These are phyloP conservation scores for Bubo blakistoni DNA, from an alignment of 2,113 vertebrate species.

Conservation along the genomic window DNA sequence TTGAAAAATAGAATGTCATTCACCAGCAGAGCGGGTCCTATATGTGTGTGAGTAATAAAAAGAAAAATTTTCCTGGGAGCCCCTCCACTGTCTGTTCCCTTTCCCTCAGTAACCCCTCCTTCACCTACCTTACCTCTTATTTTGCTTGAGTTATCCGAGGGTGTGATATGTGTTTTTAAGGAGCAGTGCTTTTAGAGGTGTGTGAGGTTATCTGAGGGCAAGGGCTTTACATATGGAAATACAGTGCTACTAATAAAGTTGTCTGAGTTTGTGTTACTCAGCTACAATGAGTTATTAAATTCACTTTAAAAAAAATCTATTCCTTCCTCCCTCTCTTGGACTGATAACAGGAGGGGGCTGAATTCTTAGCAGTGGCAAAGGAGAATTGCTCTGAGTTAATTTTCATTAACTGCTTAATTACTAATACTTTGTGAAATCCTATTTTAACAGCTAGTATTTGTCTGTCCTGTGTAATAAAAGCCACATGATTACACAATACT, in stretches of 20 bases:
- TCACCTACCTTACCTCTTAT: not conserved
- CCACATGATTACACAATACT: not conserved
- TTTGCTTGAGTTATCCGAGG: not conserved
- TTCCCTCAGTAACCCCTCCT: not conserved
- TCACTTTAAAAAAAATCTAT: not conserved
- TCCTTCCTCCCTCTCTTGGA: not conserved
- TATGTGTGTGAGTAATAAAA: not conserved
- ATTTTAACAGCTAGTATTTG: not conserved
- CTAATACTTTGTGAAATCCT: not conserved
- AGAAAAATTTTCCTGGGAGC: not conserved
- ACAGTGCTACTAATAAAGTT: not conserved
- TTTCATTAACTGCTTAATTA: not conserved
- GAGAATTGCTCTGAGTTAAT: not conserved
- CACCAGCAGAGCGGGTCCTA: not conserved
- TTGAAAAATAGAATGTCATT: constrained; percentile 18
- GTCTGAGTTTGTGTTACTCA: not conserved
- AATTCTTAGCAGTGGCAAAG: not conserved
- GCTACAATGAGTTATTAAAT: not conserved
- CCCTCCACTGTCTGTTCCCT: not conserved
- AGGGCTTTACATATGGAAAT: not conserved
- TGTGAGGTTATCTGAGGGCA: not conserved
- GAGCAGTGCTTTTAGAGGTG: not conserved
- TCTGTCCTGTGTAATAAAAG: not conserved
- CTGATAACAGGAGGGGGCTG: not conserved
- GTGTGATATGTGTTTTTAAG: not conserved